phyloP scores from a whole-genome alignment of 2,888 invertebrate species.

The Tenthredo scrophulariae region DNA sequence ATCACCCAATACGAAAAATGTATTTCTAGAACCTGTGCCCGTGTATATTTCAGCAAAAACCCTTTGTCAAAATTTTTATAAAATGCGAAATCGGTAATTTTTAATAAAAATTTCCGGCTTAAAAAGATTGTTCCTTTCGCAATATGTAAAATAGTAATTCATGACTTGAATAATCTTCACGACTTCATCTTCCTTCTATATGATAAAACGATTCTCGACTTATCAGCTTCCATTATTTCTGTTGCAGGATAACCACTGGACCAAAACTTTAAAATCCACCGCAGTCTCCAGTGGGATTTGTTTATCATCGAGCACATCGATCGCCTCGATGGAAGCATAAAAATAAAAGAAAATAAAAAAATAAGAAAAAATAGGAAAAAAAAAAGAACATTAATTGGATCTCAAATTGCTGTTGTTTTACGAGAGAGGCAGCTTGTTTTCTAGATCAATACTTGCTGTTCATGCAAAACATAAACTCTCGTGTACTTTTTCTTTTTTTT shows the following conservation, averaged over 20 bases:
- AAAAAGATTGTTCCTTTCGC: neutral
- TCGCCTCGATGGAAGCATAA: neutral
- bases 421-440: conserved; percentile 20
- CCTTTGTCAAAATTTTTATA: neutral
- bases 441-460: conserved; percentile 28
- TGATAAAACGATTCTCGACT: neutral
- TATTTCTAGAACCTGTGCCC: neutral
- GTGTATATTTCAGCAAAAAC: neutral
- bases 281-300: neutral
- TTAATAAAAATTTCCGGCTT: neutral
- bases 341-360: neutral
- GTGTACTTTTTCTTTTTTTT: neutral
- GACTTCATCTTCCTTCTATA: neutral
- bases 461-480: conserved; percentile 9
- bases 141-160: neutral
- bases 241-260: conserved; percentile 13
- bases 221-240: conserved; percentile 3
- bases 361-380: neutral
- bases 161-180: neutral
- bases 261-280: neutral
- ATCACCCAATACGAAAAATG: neutral
- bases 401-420: conserved; percentile 35
- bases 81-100: neutral
- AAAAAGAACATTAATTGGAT: conserved; percentile 21
- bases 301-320: conserved; percentile 24